phyloP scores from a whole-genome alignment of 2,113 vertebrate species.

The Zingel zingel region DNA sequence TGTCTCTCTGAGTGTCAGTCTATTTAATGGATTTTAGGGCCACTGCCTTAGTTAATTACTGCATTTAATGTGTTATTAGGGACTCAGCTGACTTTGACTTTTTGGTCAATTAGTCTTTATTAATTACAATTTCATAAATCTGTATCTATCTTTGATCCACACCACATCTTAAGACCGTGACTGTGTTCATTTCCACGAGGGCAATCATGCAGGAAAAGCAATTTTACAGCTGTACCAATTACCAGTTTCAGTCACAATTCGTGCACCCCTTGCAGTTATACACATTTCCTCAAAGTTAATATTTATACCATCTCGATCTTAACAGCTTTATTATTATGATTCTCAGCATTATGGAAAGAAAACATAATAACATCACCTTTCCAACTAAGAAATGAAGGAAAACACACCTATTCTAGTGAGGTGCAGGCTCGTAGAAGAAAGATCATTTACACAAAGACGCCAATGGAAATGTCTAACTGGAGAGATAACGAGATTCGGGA shows the following conservation, averaged over 20 bases:
- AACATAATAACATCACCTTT: not conserved
- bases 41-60: conserved; percentile 73
- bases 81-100: conserved; percentile 75
- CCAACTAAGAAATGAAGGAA: too few relatives aligned
- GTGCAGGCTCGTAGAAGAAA: too few relatives aligned
- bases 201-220: conserved; percentile 56
- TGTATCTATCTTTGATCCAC: conserved; percentile 66
- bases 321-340: conserved; percentile 23
- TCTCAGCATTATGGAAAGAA: conserved; percentile 9
- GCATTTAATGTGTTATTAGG: conserved; percentile 76
- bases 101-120: conserved; percentile 79
- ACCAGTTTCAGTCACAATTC: conserved; percentile 52
- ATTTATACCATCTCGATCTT: conserved; percentile 34
- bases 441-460: too few relatives aligned
- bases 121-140: conserved; percentile 79
- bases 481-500: too few relatives aligned
- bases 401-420: too few relatives aligned
- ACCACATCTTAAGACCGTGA: conserved; percentile 64
- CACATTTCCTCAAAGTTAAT: conserved; percentile 48
- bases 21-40: conserved; percentile 69
- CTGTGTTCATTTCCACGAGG: conserved; percentile 68
- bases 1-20: conserved; percentile 43
- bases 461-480: too few relatives aligned
- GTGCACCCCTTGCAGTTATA: conserved; percentile 32
- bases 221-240: conserved; percentile 64